Conservation (phyloP, 1,140 invertebrate genomes). For the Papilio aristodemus region DNA sequence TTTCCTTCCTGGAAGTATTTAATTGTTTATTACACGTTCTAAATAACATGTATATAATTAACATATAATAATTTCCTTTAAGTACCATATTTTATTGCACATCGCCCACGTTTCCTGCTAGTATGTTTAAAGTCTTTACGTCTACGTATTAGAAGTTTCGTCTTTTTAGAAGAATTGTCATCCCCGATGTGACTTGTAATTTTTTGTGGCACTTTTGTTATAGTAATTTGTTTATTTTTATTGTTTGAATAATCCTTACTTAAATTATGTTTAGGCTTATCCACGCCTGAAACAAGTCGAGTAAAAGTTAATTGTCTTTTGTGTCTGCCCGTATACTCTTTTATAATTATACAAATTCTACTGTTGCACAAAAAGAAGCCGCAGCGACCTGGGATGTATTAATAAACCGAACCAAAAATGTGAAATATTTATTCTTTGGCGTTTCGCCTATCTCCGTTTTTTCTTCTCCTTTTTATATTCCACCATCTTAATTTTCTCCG, state of each 20-base stretch:
- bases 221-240: background rate
- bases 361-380: too few relatives aligned
- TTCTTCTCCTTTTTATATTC: too few relatives aligned
- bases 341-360: too few relatives aligned
- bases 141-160: background rate
- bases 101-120: background rate
- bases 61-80: background rate
- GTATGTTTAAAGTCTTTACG: background rate
- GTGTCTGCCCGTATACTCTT: too few relatives aligned
- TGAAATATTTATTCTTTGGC: too few relatives aligned
- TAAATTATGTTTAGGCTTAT: background rate
- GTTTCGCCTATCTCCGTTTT: too few relatives aligned
- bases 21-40: background rate
- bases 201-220: background rate
- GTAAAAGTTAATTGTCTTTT: background rate
- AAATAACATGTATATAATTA: background rate
- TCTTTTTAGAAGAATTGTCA: background rate
- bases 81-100: constrained; percentile 3
- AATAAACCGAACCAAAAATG: too few relatives aligned
- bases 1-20: constrained; percentile 5
- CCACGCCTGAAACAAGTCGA: background rate
- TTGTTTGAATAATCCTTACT: background rate
- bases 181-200: background rate
- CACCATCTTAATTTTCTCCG: too few relatives aligned
- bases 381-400: too few relatives aligned